These are phyloP conservation scores for Aleiodes sp. DNA, from an alignment of 1,140 invertebrate genomes.

Conservation along the genomic window DNA sequence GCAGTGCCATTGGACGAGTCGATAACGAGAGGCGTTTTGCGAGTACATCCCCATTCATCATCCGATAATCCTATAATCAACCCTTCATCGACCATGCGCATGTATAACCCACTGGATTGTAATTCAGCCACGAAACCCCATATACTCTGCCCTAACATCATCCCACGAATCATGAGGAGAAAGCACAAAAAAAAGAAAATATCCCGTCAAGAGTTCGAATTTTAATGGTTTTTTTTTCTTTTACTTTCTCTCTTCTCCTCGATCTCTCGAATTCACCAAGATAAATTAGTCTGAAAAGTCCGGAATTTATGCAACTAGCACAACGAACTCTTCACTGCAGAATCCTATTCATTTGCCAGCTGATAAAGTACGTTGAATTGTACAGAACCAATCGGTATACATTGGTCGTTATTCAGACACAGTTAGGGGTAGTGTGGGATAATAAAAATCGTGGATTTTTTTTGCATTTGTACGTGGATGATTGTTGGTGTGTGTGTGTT, in stretches of 20 bases:
- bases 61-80: conserved; percentile 21
- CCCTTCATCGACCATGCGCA: conserved; percentile 1
- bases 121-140: too few species aligned
- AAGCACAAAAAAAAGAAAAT: too few species aligned
- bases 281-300: not conserved
- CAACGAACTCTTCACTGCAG: not conserved
- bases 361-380: conserved; percentile 9
- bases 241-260: too few species aligned
- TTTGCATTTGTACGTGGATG: too few species aligned
- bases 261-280: not conserved
- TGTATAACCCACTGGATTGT: not conserved
- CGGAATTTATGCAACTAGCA: not conserved
- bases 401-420: conserved; percentile 5
- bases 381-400: conserved; percentile 8
- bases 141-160: too few species aligned
- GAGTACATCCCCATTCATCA: conserved; percentile 4
- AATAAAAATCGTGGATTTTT: conserved; percentile 10
- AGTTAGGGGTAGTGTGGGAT: not conserved
- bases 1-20: not conserved
- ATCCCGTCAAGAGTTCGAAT: too few species aligned
- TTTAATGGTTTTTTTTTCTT: too few species aligned
- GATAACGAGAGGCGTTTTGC: conserved; percentile 16
- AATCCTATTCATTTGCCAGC: not conserved
- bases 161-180: too few species aligned
- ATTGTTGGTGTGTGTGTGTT: too few species aligned